Conservation (phyloP, 2,797 vertebrate species). For the Bovichtus variegatus region DNA sequence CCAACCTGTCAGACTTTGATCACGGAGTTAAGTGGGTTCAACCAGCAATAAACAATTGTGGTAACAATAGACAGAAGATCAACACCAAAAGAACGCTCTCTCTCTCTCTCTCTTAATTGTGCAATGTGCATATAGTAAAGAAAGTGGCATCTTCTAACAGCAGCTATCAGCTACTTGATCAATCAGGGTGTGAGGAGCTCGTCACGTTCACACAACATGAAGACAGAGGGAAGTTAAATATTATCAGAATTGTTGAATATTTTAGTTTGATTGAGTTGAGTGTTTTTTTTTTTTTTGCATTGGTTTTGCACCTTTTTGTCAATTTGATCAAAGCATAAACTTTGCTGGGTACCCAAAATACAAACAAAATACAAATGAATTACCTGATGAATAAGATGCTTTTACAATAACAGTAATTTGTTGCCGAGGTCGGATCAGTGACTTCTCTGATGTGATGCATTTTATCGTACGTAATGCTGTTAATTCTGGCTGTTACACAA, state of each 20-base stretch:
- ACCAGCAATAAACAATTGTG: conserved; percentile 48
- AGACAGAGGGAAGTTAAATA: conserved; percentile 21
- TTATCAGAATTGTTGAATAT: not conserved
- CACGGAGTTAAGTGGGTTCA: conserved; percentile 55
- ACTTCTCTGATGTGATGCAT: conserved; percentile 1
- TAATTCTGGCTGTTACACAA: conserved; percentile 28
- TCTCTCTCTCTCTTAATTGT: not conserved
- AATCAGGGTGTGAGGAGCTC: not conserved
- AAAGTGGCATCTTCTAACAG: conserved; percentile 2
- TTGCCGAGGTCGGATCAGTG: not conserved
- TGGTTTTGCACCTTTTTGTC: not conserved
- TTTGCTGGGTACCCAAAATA: no score
- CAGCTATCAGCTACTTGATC: not conserved
- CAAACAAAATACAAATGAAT: not conserved
- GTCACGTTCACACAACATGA: not conserved
- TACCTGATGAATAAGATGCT: not conserved
- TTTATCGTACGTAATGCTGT: not conserved
- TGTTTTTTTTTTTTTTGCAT: not conserved
- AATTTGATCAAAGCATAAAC: not conserved
- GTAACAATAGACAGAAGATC: conserved; percentile 26
- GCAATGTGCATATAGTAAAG: conserved; percentile 49
- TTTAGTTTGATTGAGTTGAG: not conserved
- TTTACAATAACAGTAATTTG: not conserved
- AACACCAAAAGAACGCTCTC: conserved; percentile 14
- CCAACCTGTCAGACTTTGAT: conserved; percentile 75